Evolutionary conservation across 2,888 invertebrate species (phyloP), one percentile per base, ranked within the genome.

Genomic region (Criorhina ranunculi): DNA sequence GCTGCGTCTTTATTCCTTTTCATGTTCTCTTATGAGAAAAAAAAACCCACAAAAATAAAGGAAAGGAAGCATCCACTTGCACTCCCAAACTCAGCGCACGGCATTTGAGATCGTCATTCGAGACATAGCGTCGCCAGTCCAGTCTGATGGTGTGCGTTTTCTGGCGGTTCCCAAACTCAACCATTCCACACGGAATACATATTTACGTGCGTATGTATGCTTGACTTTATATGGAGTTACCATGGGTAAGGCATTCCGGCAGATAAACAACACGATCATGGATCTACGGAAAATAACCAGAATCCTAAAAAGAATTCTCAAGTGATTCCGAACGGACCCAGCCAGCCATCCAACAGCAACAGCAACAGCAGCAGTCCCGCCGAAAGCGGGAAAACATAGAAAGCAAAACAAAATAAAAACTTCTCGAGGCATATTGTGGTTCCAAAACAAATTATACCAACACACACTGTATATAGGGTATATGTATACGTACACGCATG

Each of bases 71-170:
- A 85, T 85, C 85, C 85, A 85, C 85, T 85, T 85, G 85, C 85
- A 80, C 44, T 85, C 59, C 64, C 24, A 78, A 78, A 78, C 46
- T 72, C 80, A 73, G 83, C 73, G 69, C 73, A 75, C 69, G 75
- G 75, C 53, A 76, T 76, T 80, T 76, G 85, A 85, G 80, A 79
- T 79, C 80, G 85, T 80, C 85, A 80, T 85, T 73, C 85, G 85
- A 85, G 85, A 85, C 85, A 85, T 85, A 85, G 80, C 85, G 85
- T 85, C 85, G 85, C 85, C 85, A 85, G 85, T 85, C 70, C 80
- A 17, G 69, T 80, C 66, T 66, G 19, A 15, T 76, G 8, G 85
- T 85, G 85, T 85, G 80, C 70, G 85, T 85, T 70, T 78, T 66
- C 70, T 85, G 80, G 70, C 80, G 80, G 70, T 67, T n/a, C 82